Conservation (phyloP, 2,113 vertebrate genomes). For the Pica pica region DNA sequence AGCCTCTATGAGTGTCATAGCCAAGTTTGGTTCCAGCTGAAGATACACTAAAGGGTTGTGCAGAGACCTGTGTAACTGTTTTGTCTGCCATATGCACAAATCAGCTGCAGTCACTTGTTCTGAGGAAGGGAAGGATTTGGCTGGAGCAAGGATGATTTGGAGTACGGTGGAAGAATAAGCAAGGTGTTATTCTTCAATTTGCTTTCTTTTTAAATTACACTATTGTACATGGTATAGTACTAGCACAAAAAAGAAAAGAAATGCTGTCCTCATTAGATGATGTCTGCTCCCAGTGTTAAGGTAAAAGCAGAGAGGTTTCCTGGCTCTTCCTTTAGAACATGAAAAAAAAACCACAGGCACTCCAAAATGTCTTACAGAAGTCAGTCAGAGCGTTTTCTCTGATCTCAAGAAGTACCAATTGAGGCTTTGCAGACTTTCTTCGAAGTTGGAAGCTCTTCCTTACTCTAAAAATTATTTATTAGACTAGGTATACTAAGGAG, state of each 20-base stretch:
- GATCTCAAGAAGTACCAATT: not conserved
- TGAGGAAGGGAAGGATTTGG: not conserved
- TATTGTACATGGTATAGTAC: not conserved
- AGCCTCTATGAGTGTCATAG: rapidly evolving
- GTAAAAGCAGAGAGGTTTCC: not conserved
- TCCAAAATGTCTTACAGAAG: not conserved
- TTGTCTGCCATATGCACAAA: not conserved
- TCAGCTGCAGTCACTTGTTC: not conserved
- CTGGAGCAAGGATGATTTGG: not conserved
- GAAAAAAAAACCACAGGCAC: not conserved
- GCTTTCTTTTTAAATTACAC: not conserved
- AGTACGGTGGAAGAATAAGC: not conserved
- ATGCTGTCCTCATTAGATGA: not conserved
- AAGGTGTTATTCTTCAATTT: not conserved
- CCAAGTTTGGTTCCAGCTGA: not conserved
- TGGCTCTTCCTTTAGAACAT: not conserved
- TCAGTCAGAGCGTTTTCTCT: not conserved
- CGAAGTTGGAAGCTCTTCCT: not conserved
- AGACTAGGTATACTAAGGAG: not conserved
- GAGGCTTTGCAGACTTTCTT: not conserved
- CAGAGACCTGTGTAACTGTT: not conserved
- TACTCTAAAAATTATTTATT: not conserved
- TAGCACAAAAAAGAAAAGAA: not conserved
- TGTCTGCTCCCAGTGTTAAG: not conserved
- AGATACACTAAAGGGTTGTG: not conserved